Conservation (phyloP, 2,888 invertebrate genomes). For the Drosophila suboccidentalis region DNA sequence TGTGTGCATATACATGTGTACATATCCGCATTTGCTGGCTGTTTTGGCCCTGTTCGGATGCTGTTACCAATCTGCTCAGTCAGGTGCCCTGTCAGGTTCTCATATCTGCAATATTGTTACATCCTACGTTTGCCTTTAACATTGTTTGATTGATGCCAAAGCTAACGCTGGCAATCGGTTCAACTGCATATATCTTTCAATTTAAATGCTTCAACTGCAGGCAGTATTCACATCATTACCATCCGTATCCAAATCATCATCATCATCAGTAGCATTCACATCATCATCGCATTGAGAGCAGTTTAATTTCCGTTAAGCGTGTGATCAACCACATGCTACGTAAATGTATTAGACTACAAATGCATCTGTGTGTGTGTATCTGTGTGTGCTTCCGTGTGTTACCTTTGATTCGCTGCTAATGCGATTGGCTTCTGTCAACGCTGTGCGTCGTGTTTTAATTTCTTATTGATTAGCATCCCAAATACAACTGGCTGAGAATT, state of each 20-base stretch:
- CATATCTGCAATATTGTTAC: constrained; percentile 18
- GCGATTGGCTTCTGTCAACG: constrained; percentile 51
- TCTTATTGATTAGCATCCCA: constrained; percentile 41
- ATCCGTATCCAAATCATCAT: constrained; percentile 9
- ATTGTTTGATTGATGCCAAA: constrained; percentile 16
- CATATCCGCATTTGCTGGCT: neutral
- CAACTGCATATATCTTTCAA: constrained; percentile 12
- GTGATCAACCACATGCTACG: constrained; percentile 12
- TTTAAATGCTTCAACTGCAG: constrained; percentile 14
- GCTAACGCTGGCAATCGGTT: constrained; percentile 21
- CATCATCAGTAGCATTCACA: constrained; percentile 10
- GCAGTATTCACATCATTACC: neutral
- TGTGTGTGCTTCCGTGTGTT: constrained; percentile 10
- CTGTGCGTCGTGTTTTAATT: constrained; percentile 37
- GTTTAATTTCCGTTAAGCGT: constrained; percentile 57
- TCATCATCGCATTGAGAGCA: constrained; percentile 35
- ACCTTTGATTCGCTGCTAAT: constrained; percentile 56
- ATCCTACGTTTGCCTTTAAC: constrained; percentile 14
- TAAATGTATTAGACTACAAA: neutral
- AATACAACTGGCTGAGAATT: constrained; percentile 6
- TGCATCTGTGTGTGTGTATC: neutral
- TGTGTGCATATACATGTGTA: neutral
- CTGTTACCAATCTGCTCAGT: constrained; percentile 25
- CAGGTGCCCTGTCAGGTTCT: constrained; percentile 19
- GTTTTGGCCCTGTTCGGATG: neutral